Percentiles rank a stretch among this genome's conserved stretches.
phyloP scores from a whole-genome alignment of 1,140 invertebrate genomes.

The Drosophila simulans region DNA sequence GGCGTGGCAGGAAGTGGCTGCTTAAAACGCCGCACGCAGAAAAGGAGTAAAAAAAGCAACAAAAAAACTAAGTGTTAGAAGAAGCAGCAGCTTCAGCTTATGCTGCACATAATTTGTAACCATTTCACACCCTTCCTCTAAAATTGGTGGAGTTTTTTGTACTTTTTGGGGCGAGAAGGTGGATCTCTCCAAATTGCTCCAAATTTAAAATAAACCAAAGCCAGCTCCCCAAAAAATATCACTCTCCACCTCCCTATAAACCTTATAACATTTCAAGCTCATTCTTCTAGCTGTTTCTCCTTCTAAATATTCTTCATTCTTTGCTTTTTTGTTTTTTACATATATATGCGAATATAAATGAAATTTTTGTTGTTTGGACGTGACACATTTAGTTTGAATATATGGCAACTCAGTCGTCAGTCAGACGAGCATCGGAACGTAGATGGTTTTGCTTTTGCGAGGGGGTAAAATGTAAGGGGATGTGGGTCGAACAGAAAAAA shows the following conservation, averaged over 20 bases:
- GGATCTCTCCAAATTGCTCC: constrained; percentile 58
- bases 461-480: no score
- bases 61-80: constrained; percentile 8
- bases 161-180: background rate
- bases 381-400: constrained; percentile 82
- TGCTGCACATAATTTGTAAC: constrained; percentile 80
- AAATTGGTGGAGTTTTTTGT: constrained; percentile 17
- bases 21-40: constrained; percentile 73
- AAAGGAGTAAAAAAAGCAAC: constrained; percentile 45
- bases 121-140: constrained; percentile 54
- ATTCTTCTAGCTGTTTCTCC: constrained; percentile 24
- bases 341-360: constrained; percentile 78
- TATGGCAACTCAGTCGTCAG: constrained; percentile 72
- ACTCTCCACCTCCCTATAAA: constrained; percentile 18
- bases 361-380: constrained; percentile 82
- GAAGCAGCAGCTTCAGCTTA: constrained; percentile 28
- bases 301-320: constrained; percentile 20
- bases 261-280: constrained; percentile 48
- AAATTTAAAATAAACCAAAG: constrained; percentile 75
- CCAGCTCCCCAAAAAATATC: constrained; percentile 1
- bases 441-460: constrained; percentile 14
- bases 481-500: background rate
- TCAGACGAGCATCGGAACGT: constrained; percentile 64
- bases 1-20: constrained; percentile 74
- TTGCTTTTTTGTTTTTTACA: constrained; percentile 7